phyloP scores from a whole-genome alignment of 2,113 vertebrate genomes.

The Laticauda colubrina region DNA sequence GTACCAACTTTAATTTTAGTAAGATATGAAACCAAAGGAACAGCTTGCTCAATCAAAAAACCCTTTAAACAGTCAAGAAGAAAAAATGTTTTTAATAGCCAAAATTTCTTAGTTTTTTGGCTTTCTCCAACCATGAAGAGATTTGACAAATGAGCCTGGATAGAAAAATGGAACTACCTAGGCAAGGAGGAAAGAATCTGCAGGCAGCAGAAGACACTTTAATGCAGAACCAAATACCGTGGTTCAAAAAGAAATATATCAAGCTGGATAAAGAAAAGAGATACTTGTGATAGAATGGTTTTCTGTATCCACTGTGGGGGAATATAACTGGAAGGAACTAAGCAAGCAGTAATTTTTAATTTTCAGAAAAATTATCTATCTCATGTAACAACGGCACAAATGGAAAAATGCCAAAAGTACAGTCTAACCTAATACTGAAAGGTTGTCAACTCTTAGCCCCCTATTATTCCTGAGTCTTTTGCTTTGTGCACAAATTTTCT shows the following conservation, averaged over 20 bases:
- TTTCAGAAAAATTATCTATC: not conserved
- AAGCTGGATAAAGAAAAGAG: not conserved
- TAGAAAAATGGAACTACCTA: not conserved
- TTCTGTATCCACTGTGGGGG: not conserved
- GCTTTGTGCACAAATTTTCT: conserved; percentile 43
- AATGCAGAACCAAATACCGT: not conserved
- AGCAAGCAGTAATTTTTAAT: not conserved
- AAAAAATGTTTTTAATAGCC: not conserved
- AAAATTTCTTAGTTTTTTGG: not conserved
- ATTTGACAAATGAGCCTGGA: not conserved
- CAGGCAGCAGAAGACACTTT: not conserved
- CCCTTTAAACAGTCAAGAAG: not conserved
- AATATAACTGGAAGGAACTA: not conserved
- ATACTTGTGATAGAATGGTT: not conserved
- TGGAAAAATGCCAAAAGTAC: not conserved
- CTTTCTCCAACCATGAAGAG: not conserved
- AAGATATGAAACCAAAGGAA: not conserved
- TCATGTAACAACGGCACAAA: not conserved
- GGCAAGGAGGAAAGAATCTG: not conserved
- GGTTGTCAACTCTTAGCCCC: not conserved
- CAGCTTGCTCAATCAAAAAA: not conserved
- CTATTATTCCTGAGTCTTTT: conserved; percentile 33
- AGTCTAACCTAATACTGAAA: rapidly evolving
- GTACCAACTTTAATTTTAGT: not conserved
- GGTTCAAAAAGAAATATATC: not conserved